Evolutionary conservation across 2,888 invertebrate genomes (phyloP).

Genomic region (Drosophila kambysellisi): DNA sequence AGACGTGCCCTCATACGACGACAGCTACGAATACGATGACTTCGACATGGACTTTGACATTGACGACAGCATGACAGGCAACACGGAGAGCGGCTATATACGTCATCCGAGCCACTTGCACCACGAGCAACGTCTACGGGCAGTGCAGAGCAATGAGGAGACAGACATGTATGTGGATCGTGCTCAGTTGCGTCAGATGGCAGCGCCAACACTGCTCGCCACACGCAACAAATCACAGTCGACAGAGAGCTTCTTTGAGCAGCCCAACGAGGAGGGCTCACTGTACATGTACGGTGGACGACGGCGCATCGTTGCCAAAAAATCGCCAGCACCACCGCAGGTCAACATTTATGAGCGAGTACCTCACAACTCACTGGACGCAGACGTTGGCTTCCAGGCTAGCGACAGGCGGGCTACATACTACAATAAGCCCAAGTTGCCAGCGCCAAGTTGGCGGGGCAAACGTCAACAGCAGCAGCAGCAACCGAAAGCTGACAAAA

Average conservation of each 20-base stretch:
- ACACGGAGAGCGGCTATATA: slow-evolving; percentile 22
- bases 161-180: slow-evolving; percentile 67
- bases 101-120: slow-evolving; percentile 37
- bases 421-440: slow-evolving; percentile 68
- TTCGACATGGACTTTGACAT: slow-evolving; percentile 79
- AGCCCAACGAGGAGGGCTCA: slow-evolving; percentile 83
- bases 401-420: slow-evolving; percentile 28
- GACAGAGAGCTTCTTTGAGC: slow-evolving; percentile 84
- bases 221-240: slow-evolving; percentile 83
- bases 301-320: slow-evolving; percentile 70
- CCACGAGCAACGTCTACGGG: slow-evolving; percentile 30
- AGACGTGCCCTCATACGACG: slow-evolving; percentile 53
- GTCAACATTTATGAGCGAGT: slow-evolving; percentile 83
- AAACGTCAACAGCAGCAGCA: slow-evolving; percentile 48
- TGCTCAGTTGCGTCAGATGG: slow-evolving; percentile 63
- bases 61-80: slow-evolving; percentile 43
- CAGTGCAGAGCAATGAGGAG: slow-evolving; percentile 33
- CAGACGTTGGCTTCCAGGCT: slow-evolving; percentile 45
- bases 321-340: slow-evolving; percentile 56
- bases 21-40: slow-evolving; percentile 71
- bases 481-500: slow-evolving; percentile 67
- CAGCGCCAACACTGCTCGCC: slow-evolving; percentile 54
- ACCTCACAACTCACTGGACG: slow-evolving; percentile 53
- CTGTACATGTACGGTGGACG: slow-evolving; percentile 83
- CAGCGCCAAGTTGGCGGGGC: slow-evolving; percentile 81